phyloP scores from a whole-genome alignment of 2,888 invertebrate genomes.

The Gisinianus flammeolus region DNA sequence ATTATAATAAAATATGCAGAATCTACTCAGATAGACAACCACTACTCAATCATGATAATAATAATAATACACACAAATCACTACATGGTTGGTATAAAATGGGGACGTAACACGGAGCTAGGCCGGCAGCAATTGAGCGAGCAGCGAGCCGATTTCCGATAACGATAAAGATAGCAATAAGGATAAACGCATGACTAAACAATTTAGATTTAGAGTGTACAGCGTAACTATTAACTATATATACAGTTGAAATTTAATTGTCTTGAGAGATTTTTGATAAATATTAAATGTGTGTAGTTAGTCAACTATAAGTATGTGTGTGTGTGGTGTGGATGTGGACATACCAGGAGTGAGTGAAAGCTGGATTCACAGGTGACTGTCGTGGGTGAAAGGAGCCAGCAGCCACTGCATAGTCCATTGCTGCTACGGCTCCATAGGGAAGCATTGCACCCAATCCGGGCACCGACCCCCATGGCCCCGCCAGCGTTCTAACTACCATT shows the following conservation, averaged over 20 bases:
- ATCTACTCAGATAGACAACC: not conserved
- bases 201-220: not conserved
- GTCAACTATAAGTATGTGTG: not conserved
- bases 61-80: not conserved
- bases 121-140: not conserved
- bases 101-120: not conserved
- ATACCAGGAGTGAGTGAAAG: constrained; percentile 93
- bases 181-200: constrained; percentile 26
- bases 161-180: constrained; percentile 6
- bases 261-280: too few species aligned
- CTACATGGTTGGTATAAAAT: not conserved
- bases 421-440: constrained; percentile 66
- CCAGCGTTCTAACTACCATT: constrained; percentile 50
- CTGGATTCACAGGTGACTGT: constrained; percentile 66
- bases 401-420: constrained; percentile 71
- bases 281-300: too few species aligned
- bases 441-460: constrained; percentile 60
- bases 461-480: constrained; percentile 58
- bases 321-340: not conserved
- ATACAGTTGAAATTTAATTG: too few species aligned
- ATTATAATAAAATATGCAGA: not conserved
- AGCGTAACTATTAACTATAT: not conserved
- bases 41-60: not conserved
- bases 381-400: constrained; percentile 63
- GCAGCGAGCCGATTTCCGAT: not conserved